These are phyloP conservation scores for Apistogramma diplotaenia DNA, from an alignment of 2,113 vertebrate genomes.

Conservation along the genomic window DNA sequence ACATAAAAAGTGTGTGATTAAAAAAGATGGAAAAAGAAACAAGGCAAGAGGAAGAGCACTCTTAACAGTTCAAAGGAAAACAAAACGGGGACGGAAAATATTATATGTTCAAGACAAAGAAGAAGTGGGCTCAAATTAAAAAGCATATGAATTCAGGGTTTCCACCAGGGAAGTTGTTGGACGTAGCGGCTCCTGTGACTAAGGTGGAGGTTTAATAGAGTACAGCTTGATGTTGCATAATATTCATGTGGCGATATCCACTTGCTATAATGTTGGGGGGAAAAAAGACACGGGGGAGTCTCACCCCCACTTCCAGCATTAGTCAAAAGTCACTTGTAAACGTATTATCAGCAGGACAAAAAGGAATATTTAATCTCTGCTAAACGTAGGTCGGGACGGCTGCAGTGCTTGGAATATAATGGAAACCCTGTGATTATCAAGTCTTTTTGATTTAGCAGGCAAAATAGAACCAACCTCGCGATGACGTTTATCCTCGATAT, in stretches of 20 bases:
- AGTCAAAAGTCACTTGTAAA: no score
- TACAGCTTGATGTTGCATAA: background rate
- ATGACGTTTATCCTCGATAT: conserved; percentile 54
- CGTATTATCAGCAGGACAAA: background rate
- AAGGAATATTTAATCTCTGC: background rate
- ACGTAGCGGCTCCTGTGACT: background rate
- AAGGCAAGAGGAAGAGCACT: background rate
- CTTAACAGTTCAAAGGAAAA: background rate
- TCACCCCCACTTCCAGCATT: background rate
- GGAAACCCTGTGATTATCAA: background rate
- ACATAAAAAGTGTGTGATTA: background rate
- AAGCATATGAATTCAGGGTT: background rate
- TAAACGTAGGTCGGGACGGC: background rate
- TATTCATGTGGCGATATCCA: background rate
- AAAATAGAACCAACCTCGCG: conserved; percentile 43
- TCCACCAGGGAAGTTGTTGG: background rate
- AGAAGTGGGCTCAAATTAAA: background rate
- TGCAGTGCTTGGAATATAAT: background rate
- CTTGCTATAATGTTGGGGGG: background rate
- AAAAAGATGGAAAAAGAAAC: background rate
- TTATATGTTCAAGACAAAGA: background rate
- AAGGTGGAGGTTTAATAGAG: background rate
- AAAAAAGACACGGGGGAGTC: background rate
- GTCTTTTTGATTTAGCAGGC: background rate
- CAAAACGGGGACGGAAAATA: background rate